Evolutionary conservation across 1,140 invertebrate genomes (phyloP).

Genomic region (Macrostomum lignano): DNA sequence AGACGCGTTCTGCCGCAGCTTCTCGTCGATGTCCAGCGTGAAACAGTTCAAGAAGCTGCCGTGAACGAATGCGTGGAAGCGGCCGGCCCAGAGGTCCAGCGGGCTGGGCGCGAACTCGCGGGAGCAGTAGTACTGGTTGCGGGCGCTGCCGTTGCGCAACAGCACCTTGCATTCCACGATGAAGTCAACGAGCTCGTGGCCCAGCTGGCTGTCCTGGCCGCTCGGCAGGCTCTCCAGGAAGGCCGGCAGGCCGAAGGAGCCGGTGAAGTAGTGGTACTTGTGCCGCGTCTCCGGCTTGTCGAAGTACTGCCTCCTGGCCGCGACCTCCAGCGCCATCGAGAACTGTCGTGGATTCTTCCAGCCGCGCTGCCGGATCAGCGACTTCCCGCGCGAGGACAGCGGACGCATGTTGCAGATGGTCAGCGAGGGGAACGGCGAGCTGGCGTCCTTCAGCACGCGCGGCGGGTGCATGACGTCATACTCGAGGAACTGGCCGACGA

Average conservation of each 20-base stretch:
- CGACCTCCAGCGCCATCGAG: not conserved
- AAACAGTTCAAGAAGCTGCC: not conserved
- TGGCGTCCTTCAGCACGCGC: not conserved
- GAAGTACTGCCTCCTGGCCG: not conserved
- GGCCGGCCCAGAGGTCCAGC: too few relatives aligned
- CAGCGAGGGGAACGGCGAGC: not conserved
- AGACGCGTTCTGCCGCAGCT: not conserved
- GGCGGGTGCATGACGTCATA: constrained; percentile 2
- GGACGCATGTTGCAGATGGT: constrained; percentile 1
- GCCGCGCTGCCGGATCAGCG: not conserved
- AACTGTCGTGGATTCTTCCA: constrained; percentile 1
- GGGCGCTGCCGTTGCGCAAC: too few relatives aligned
- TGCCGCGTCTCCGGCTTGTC: not conserved
- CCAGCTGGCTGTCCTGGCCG: too few relatives aligned
- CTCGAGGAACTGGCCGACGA: not conserved
- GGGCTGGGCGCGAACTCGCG: too few relatives aligned
- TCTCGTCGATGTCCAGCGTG: not conserved
- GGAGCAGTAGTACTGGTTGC: too few relatives aligned
- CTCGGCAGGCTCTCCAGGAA: not conserved
- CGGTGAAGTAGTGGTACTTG: not conserved
- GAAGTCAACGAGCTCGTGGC: too few relatives aligned
- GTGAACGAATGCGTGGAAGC: constrained; percentile 1
- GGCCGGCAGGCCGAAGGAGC: not conserved
- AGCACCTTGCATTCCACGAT: too few relatives aligned
- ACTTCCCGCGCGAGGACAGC: not conserved